Base-by-base conservation (phyloP, 2,113 vertebrate species). In the Melanocharis versteri region DNA sequence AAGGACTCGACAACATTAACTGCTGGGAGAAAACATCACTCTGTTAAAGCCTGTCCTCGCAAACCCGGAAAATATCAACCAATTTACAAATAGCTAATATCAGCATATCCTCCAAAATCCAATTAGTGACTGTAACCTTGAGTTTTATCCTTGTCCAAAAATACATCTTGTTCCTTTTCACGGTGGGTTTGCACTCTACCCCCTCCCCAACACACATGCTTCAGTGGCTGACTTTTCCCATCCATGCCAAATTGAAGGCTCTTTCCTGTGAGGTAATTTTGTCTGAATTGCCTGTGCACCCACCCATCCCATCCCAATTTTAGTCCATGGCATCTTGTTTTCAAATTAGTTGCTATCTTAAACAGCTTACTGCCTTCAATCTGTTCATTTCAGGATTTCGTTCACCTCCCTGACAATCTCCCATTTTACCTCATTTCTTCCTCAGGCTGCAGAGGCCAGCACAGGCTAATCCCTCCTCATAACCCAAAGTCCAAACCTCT, bases 321-420 rank as follows among this genome's bases (percentile, higher is more conserved):
- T 87, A 96, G 48, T 92, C 51, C 44, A 14, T 19, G 37, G 68
- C 68, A 76, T 93, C 89, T 96, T 94, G 89, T 96, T 96, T 97
- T 95, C 88, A 91, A 93, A 96, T 95, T 89, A 96, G 72, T 86
- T 95, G 66, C 75, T 92, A 42, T 91, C 78, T 95, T 94, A 90
- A 96, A 95, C 68, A 94, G 84, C 90, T 91, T 94, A 75, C 42
- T 93, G 81, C 57, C 78, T 95, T 91, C 93, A 94, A 72, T 93
- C 66, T 93, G 70, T 88, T 96, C 16, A 1, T 89, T 86, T 89
- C 51, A 44, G 66, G 90, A 85, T 83, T 94, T 83, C 0, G 1
- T 92, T 96, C 91, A 94, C 86, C 65, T 95, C 87, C 79, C 68
- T 56, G 71, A 51, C 62, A 87, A n/a, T 84, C 76, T 95, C 68